Conservation (phyloP, 1,140 invertebrate species). For the Cydia pomonella region DNA sequence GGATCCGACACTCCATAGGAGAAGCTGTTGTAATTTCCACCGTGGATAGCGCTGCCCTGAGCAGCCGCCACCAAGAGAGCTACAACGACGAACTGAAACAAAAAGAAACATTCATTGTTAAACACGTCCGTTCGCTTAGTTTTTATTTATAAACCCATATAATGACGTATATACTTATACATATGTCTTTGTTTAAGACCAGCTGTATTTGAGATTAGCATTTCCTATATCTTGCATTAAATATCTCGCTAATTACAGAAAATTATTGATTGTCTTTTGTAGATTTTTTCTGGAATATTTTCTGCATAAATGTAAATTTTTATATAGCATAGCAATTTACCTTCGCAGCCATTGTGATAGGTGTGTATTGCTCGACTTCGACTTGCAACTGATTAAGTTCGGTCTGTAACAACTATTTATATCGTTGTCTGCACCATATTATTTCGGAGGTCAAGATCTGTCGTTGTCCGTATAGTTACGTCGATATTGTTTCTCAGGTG, state of each 20-base stretch:
- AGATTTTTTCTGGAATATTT: not conserved
- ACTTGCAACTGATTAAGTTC: constrained; percentile 28
- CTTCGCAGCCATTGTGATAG: constrained; percentile 27
- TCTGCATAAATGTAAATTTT: not conserved
- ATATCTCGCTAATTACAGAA: not conserved
- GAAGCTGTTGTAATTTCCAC: constrained; percentile 57
- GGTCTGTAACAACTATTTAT: constrained; percentile 6
- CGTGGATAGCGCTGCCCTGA: constrained; percentile 71
- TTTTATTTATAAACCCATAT: no score
- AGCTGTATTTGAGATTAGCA: no score
- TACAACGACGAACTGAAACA: constrained; percentile 51
- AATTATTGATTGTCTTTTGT: not conserved
- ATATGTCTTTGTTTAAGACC: no score
- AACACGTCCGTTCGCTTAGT: not conserved
- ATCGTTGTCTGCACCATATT: constrained; percentile 9
- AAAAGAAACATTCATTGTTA: constrained; percentile 2
- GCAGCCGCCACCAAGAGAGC: constrained; percentile 50
- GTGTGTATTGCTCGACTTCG: constrained; percentile 31
- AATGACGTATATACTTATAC: no score
- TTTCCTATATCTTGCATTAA: no score
- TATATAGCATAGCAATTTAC: not conserved
- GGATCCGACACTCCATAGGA: constrained; percentile 75
- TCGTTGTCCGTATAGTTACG: constrained; percentile 23
- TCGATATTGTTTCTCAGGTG: constrained; percentile 16
- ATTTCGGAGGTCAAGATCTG: constrained; percentile 27